Evolutionary conservation across 2,797 vertebrate species (phyloP).

Genomic region (Enteromius anoplus): DNA sequence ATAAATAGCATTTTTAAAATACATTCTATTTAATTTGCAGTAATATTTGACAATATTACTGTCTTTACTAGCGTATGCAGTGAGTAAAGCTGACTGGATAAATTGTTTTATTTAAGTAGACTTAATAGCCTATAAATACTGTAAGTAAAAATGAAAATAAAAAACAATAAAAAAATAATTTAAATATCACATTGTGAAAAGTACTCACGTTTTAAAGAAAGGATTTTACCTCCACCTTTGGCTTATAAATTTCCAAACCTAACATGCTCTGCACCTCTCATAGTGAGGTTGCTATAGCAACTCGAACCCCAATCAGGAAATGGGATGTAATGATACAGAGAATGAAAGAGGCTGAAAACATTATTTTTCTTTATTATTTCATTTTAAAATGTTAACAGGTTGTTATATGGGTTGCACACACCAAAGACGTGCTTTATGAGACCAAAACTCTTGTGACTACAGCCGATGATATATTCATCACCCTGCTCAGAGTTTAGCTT

Average conservation of each 20-base stretch:
- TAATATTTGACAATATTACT: background rate
- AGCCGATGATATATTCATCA: slow-evolving; percentile 33
- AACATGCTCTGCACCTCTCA: slow-evolving; percentile 6
- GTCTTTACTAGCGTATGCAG: background rate
- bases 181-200: background rate
- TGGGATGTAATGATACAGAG: slow-evolving; percentile 30
- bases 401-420: slow-evolving; percentile 14
- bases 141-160: background rate
- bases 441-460: slow-evolving; percentile 3
- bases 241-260: slow-evolving; percentile 27
- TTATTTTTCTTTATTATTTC: slow-evolving; percentile 28
- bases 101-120: background rate
- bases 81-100: background rate
- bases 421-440: slow-evolving; percentile 23
- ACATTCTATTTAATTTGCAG: background rate
- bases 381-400: slow-evolving; percentile 48
- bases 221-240: slow-evolving; percentile 11
- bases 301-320: slow-evolving; percentile 29
- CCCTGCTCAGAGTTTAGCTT: slow-evolving; percentile 20
- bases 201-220: background rate
- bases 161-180: background rate
- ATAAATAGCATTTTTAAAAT: background rate
- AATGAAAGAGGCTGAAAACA: slow-evolving; percentile 3
- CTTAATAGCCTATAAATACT: background rate
- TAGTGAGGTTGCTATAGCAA: slow-evolving; percentile 36